phyloP scores from a whole-genome alignment of 2,888 invertebrate species.

The Chironomus riparius region DNA sequence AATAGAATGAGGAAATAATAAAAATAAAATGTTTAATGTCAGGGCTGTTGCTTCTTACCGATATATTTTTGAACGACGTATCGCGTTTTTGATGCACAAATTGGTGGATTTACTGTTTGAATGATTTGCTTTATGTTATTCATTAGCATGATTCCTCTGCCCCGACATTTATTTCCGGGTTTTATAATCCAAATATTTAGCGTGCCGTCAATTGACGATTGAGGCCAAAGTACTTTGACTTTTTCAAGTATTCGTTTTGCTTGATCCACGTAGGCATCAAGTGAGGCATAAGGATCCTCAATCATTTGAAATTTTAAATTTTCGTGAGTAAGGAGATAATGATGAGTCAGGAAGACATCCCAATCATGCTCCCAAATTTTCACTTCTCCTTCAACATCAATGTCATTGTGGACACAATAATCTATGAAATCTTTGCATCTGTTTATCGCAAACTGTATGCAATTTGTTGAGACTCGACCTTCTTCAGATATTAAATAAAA shows the following conservation, averaged over 20 bases:
- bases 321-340: constrained; percentile 57
- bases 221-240: constrained; percentile 67
- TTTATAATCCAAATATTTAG: constrained; percentile 92
- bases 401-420: constrained; percentile 62
- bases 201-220: constrained; percentile 64
- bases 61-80: constrained; percentile 95
- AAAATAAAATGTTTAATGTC: neutral
- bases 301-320: constrained; percentile 44
- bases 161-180: constrained; percentile 87
- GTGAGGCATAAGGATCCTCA: constrained; percentile 32
- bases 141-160: constrained; percentile 79
- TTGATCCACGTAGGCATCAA: constrained; percentile 38
- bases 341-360: constrained; percentile 72
- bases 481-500: constrained; percentile 47
- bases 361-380: constrained; percentile 78
- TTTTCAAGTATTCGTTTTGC: constrained; percentile 55
- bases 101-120: constrained; percentile 59
- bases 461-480: constrained; percentile 59
- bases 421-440: constrained; percentile 71
- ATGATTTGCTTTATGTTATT: constrained; percentile 79
- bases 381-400: constrained; percentile 57
- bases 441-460: constrained; percentile 72
- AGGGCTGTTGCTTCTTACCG: constrained; percentile 47
- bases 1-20: neutral
- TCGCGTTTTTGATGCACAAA: constrained; percentile 53